These are phyloP conservation scores for Conus betulinus DNA, from an alignment of 1,140 invertebrate genomes.

Conservation along the genomic window DNA sequence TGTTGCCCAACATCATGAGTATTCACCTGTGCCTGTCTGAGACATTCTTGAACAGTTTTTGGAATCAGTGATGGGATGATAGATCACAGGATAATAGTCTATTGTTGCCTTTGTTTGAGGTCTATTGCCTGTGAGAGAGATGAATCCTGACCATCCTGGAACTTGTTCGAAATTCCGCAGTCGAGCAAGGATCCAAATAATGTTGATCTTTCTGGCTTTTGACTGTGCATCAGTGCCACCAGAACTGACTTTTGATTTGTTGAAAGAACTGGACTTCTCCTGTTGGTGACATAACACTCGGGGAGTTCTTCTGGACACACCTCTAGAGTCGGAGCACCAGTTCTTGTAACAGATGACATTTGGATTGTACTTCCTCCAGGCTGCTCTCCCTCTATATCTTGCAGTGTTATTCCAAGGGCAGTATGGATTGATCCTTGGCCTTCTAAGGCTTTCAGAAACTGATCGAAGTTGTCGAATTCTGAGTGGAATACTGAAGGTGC, in stretches of 20 bases:
- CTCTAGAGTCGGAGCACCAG: no score
- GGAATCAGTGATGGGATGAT: constrained; percentile 51
- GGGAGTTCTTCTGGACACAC: constrained; percentile 7
- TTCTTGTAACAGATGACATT: no score
- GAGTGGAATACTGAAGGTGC: constrained; percentile 46
- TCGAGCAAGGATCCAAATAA: constrained; percentile 38
- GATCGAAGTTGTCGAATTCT: constrained; percentile 60
- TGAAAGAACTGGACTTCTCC: constrained; percentile 10
- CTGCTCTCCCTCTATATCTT: constrained; percentile 34
- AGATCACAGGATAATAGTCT: constrained; percentile 51
- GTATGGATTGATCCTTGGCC: constrained; percentile 48
- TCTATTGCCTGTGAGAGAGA: constrained; percentile 41
- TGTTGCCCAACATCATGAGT: constrained; percentile 41
- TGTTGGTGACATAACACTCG: constrained; percentile 39
- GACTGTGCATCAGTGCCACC: constrained; percentile 15
- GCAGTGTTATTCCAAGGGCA: constrained; percentile 53
- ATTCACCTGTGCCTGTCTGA: constrained; percentile 43
- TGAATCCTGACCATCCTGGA: constrained; percentile 36
- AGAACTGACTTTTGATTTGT: neutral
- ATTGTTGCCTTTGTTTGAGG: constrained; percentile 45
- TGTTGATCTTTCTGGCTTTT: neutral
- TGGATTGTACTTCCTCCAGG: neutral
- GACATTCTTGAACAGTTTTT: constrained; percentile 48
- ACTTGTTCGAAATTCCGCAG: constrained; percentile 26
- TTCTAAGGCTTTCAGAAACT: constrained; percentile 46